Base-by-base conservation (phyloP, 2,888 invertebrate species). In the Galerucella pusilla region DNA sequence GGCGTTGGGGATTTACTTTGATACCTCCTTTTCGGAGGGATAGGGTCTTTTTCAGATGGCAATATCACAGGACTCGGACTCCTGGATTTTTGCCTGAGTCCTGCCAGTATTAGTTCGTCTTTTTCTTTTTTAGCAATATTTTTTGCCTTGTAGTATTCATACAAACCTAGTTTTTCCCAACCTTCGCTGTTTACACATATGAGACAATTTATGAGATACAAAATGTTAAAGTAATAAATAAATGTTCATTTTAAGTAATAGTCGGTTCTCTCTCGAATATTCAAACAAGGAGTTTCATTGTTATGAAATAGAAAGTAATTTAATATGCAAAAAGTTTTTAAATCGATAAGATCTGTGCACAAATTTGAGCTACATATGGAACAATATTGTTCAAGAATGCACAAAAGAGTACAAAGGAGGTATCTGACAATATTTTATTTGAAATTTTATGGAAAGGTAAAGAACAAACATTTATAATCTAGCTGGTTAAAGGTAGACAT, bases 131-230 rank as follows among this genome's bases (percentile, higher is more conserved):
- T 93, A 2, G 97, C 97, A 75, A 93, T 92, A 87, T 97, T 96
- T 88, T 99, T 99, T 7, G 97, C 96, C 89, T 97, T 97, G 89
- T 97, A 98, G 89, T 97, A 99, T 88, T 99, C 99, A 87, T 97
- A 98, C 72, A 99, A 90, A 78, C 97, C 98, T 84, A 98, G 90
- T 88, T 97, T 97, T 88, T 99, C 99, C 99, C 99, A 99, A 46
- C 99, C 99, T 88, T 99, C 98, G 87, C 94, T 94, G 87, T 72
- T 78, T 72, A 60, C 57, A 57, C 66, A 72, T 49, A 72, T 28
- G 72, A 72, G 59, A 72, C 49, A 72, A 72, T 76, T 79, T 61
- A 77, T 79, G 69, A 79, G 75, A 77, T 49, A 75, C 71, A 74
- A 75, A 52, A 73, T 61, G 54, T 71, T 61, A 45, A 68, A 66